Evolutionary conservation across 2,888 invertebrate genomes (phyloP).

Genomic region (Trissoscelio sp.): DNA sequence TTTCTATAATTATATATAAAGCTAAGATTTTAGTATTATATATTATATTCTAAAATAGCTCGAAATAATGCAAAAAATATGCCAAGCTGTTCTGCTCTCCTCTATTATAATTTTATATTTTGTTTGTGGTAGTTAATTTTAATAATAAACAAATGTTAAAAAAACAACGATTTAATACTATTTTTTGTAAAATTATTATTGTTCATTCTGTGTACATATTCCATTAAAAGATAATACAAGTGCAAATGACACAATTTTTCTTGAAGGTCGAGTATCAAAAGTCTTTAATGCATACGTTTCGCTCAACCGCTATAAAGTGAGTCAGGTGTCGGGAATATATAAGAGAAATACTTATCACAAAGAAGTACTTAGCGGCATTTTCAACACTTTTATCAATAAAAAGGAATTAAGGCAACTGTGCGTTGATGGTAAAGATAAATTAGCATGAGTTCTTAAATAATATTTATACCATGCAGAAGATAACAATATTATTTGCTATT

Average conservation of each 20-base stretch:
- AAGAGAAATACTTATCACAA: background rate
- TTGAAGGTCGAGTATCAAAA: background rate
- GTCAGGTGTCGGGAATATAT: background rate
- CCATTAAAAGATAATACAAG: no score
- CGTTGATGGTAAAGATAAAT: background rate
- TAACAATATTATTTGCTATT: background rate
- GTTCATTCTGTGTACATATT: no score
- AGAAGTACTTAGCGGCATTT: conserved; percentile 4
- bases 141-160: no score
- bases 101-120: no score
- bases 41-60: no score
- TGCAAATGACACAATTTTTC: conserved; percentile 1
- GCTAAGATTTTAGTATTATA: no score
- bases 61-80: no score
- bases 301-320: background rate
- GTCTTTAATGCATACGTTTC: background rate
- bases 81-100: no score
- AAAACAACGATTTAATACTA: no score
- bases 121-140: no score
- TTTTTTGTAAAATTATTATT: no score
- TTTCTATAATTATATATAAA: no score
- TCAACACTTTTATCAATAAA: background rate
- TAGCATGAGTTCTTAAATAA: background rate
- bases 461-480: background rate
- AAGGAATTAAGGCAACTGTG: background rate